phyloP scores from a whole-genome alignment of 2,888 invertebrate species.

The Eupeodes latifasciatus region DNA sequence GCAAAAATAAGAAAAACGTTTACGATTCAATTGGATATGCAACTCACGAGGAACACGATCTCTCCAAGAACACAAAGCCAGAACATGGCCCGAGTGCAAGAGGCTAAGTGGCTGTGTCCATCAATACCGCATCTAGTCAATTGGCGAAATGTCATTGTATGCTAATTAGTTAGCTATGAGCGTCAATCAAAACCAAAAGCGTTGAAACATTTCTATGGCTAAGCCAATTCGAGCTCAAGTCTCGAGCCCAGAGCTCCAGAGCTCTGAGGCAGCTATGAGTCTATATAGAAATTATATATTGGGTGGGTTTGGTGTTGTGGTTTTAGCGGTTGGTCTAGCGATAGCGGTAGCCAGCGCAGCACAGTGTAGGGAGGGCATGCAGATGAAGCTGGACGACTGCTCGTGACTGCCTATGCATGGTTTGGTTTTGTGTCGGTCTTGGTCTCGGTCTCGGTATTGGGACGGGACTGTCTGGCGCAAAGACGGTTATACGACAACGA shows the following conservation, averaged over 20 bases:
- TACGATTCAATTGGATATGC: slow-evolving; percentile 75
- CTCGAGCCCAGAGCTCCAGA: too few species aligned
- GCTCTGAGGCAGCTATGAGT: not conserved
- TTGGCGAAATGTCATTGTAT: slow-evolving; percentile 76
- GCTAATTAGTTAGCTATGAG: slow-evolving; percentile 76
- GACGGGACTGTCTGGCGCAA: slow-evolving; percentile 41
- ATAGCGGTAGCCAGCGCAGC: too few species aligned
- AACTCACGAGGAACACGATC: slow-evolving; percentile 74
- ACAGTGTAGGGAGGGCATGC: not conserved
- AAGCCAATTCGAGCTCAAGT: not conserved
- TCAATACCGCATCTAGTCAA: slow-evolving; percentile 76
- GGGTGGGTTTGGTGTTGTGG: slow-evolving; percentile 6
- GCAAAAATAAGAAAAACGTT: slow-evolving; percentile 38
- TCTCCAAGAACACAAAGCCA: slow-evolving; percentile 59
- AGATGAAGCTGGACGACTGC: slow-evolving; percentile 39
- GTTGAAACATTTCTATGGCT: slow-evolving; percentile 62
- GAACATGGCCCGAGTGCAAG: slow-evolving; percentile 69
- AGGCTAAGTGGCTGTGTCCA: slow-evolving; percentile 76
- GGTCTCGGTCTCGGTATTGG: not conserved
- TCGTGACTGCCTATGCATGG: slow-evolving; percentile 26
- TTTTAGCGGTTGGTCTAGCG: slow-evolving; percentile 28
- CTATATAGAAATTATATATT: not conserved
- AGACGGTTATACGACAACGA: not conserved
- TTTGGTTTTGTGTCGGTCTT: not conserved
- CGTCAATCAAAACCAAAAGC: slow-evolving; percentile 75